These are phyloP conservation scores for Nymphicus hollandicus DNA, from an alignment of 2,113 vertebrate genomes.

Conservation along the genomic window DNA sequence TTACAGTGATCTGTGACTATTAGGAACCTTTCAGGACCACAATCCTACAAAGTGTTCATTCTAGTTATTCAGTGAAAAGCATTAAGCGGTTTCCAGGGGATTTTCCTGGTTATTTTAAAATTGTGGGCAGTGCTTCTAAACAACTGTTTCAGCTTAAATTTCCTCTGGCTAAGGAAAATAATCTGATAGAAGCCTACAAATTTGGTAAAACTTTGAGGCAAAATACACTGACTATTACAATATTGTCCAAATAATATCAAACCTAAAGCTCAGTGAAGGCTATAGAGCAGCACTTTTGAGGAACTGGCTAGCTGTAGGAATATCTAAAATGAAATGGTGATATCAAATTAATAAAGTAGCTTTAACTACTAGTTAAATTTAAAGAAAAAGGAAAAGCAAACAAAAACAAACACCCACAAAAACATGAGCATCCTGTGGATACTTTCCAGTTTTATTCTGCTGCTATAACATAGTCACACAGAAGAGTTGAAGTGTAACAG, in stretches of 20 bases:
- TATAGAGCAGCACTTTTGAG: background rate
- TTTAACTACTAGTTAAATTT: background rate
- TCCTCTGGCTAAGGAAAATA: background rate
- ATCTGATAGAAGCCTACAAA: background rate
- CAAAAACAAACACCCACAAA: background rate
- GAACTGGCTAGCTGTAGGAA: background rate
- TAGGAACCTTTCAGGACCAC: rapidly evolving
- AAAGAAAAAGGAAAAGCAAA: background rate
- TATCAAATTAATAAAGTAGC: background rate
- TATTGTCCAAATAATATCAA: background rate
- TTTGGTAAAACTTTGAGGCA: background rate
- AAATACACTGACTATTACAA: background rate
- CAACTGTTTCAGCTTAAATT: background rate
- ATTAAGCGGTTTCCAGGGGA: background rate
- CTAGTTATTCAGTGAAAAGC: background rate
- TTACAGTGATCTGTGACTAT: background rate
- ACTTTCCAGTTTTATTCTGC: slow-evolving; percentile 73
- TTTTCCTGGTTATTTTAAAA: background rate
- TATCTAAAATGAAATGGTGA: background rate
- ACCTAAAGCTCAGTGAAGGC: background rate
- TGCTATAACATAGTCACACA: slow-evolving; percentile 61
- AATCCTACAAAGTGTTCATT: rapidly evolving
- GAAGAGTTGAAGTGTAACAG: slow-evolving; percentile 43
- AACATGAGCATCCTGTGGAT: background rate
- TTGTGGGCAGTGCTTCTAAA: background rate